Conservation (phyloP, 1,140 invertebrate species). For the Coptotermes formosanus region DNA sequence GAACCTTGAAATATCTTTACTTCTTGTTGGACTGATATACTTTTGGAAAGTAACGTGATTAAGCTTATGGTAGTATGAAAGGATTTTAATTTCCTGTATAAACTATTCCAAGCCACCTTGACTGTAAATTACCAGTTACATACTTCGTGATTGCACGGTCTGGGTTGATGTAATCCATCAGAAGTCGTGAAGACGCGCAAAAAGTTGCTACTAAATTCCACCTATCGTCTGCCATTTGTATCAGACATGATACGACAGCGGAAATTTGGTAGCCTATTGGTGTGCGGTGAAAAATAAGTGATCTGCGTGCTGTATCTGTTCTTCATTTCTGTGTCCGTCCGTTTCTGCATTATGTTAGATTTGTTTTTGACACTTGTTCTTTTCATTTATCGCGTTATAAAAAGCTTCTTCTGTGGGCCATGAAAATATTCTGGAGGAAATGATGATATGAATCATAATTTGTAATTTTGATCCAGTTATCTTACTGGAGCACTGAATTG, state of each 20-base stretch:
- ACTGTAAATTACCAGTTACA: neutral
- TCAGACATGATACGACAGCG: neutral
- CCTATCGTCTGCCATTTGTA: neutral
- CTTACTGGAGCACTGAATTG: no score
- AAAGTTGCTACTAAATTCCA: neutral
- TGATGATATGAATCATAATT: no score
- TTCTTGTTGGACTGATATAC: neutral
- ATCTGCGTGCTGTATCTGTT: neutral
- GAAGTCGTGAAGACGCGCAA: neutral
- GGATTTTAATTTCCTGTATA: conserved; percentile 13
- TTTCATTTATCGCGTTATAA: no score
- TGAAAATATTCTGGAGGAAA: no score
- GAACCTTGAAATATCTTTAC: neutral
- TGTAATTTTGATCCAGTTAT: no score
- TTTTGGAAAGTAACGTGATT: neutral
- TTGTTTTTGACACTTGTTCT: no score
- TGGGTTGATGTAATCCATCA: conserved; percentile 4
- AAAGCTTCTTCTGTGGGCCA: no score
- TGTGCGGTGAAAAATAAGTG: neutral
- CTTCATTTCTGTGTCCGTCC: neutral
- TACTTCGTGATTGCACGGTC: neutral
- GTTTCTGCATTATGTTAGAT: no score
- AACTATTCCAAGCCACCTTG: conserved; percentile 5
- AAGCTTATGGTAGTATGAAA: neutral
- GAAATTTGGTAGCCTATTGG: neutral